Conservation (phyloP, 1,140 invertebrate genomes). For the Pseudomyrmex pallidus region DNA sequence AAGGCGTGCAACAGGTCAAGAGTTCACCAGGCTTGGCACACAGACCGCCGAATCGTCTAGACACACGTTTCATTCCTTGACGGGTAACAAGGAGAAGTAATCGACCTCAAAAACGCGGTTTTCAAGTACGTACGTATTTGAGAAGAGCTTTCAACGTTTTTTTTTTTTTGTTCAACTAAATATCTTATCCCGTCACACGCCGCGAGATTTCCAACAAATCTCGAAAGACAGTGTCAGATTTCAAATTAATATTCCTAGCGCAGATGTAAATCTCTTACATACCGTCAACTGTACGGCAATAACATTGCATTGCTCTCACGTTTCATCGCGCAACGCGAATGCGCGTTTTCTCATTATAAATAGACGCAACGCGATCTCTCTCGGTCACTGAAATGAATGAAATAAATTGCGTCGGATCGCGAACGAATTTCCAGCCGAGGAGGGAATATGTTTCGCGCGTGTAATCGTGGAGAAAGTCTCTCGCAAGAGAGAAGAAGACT, state of each 20-base stretch:
- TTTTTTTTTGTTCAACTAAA: not conserved
- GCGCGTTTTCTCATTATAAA: not conserved
- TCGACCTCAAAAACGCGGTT: not conserved
- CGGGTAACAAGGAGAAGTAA: constrained; percentile 9
- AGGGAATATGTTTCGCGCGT: not conserved
- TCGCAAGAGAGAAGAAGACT: not conserved
- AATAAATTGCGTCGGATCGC: constrained; percentile 4
- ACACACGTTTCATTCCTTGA: constrained; percentile 2
- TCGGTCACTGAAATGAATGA: constrained; percentile 15
- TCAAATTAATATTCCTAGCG: constrained; percentile 25
- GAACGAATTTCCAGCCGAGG: not conserved
- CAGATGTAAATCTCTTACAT: not conserved
- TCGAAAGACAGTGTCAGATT: not conserved
- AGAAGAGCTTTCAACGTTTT: not conserved
- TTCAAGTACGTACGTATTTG: not conserved
- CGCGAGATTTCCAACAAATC: not conserved
- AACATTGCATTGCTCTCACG: not conserved
- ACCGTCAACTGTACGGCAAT: not conserved
- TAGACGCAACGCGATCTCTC: constrained; percentile 7
- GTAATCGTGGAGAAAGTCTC: not conserved
- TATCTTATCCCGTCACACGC: not conserved
- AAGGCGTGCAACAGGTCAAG: constrained; percentile 64
- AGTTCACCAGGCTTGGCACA: constrained; percentile 38
- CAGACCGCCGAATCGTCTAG: constrained; percentile 37
- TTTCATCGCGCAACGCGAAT: not conserved